Evolutionary conservation across 2,888 invertebrate species (phyloP).

Genomic region (Catocala fraxini): DNA sequence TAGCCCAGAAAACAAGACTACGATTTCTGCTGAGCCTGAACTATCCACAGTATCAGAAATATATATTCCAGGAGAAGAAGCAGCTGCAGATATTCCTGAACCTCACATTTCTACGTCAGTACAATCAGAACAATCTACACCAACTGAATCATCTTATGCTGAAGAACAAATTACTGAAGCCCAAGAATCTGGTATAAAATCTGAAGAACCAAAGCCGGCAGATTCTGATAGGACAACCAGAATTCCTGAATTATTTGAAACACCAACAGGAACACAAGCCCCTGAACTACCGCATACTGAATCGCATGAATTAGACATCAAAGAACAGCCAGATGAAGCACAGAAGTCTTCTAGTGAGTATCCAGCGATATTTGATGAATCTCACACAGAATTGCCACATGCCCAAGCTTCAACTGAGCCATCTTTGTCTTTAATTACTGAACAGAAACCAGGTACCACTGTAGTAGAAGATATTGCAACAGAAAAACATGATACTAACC

Average conservation of each 20-base stretch:
- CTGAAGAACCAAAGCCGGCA: slow-evolving; percentile 13
- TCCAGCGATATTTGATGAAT: slow-evolving; percentile 18
- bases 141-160: slow-evolving; percentile 13
- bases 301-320: slow-evolving; percentile 4
- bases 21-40: slow-evolving; percentile 20
- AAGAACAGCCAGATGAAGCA: slow-evolving; percentile 18
- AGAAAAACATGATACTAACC: slow-evolving; percentile 27
- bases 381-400: slow-evolving; percentile 26
- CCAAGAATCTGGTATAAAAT: slow-evolving; percentile 18
- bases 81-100: slow-evolving; percentile 19
- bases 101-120: slow-evolving; percentile 13
- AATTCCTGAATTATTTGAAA: slow-evolving; percentile 19
- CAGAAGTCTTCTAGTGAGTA: slow-evolving; percentile 31
- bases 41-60: slow-evolving; percentile 20
- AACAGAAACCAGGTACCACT: slow-evolving; percentile 8
- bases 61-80: slow-evolving; percentile 17
- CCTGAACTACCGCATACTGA: not conserved
- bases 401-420: slow-evolving; percentile 29
- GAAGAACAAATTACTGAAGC: slow-evolving; percentile 15
- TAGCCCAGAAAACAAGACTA: slow-evolving; percentile 26
- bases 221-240: slow-evolving; percentile 18
- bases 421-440: slow-evolving; percentile 39
- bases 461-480: slow-evolving; percentile 20
- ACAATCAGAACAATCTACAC: slow-evolving; percentile 9
- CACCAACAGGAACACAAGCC: slow-evolving; percentile 13